Evolutionary conservation across 2,797 vertebrate genomes (phyloP).

Genomic region (Parauchenoglanis ngamensis): DNA sequence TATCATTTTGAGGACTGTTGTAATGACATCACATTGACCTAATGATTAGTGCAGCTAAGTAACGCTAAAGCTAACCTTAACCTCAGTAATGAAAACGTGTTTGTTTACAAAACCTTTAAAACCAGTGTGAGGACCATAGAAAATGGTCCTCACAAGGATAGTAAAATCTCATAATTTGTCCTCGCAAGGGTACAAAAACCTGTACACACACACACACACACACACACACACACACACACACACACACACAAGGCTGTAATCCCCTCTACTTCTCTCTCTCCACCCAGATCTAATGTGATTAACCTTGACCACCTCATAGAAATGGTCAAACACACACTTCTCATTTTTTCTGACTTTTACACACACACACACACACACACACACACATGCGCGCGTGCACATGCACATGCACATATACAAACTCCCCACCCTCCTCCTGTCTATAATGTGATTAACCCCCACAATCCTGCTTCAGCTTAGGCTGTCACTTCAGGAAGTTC

Average conservation of each 20-base stretch:
- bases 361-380: conserved; percentile 16
- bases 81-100: no score
- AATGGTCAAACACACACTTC: conserved; percentile 21
- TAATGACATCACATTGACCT: no score
- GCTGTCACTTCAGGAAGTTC: conserved; percentile 62
- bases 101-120: no score
- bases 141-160: no score
- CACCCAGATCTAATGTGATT: conserved; percentile 59
- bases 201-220: not conserved
- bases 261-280: conserved; percentile 64
- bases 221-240: not conserved
- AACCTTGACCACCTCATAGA: conserved; percentile 29
- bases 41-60: no score
- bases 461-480: conserved; percentile 60
- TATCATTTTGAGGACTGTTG: no score
- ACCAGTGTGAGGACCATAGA: no score
- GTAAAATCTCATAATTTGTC: no score
- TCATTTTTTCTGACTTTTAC: not conserved
- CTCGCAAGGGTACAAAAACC: no score
- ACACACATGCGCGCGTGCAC: conserved; percentile 23
- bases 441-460: conserved; percentile 73
- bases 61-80: no score
- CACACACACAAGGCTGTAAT: conserved; percentile 44
- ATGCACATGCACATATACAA: conserved; percentile 15
- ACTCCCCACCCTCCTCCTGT: conserved; percentile 39